These are phyloP conservation scores for Molothrus ater DNA, from an alignment of 2,797 vertebrate species.

Conservation along the genomic window DNA sequence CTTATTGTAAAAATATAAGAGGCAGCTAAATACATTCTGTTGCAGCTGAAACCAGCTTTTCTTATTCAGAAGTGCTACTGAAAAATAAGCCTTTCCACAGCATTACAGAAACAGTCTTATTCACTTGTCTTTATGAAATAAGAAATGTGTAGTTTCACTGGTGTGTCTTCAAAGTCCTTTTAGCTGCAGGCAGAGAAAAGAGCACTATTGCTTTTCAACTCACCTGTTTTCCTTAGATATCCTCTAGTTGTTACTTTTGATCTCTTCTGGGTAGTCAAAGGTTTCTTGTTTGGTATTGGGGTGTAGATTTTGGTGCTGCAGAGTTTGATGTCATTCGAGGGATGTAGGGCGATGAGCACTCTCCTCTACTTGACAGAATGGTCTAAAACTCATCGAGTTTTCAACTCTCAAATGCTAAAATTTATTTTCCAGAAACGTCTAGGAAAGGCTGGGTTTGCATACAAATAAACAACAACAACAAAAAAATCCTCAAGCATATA, in stretches of 20 bases:
- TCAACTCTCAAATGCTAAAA: neutral
- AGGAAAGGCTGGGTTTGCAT: neutral
- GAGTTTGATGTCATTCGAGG: neutral
- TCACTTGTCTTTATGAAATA: neutral
- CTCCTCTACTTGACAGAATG: neutral
- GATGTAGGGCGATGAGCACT: neutral
- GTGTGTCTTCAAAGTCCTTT: neutral
- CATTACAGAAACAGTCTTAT: neutral
- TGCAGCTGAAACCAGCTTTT: neutral
- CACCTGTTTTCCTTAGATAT: neutral
- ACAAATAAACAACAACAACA: neutral
- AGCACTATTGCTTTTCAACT: neutral
- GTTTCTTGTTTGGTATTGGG: neutral
- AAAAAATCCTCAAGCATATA: neutral
- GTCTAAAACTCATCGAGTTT: neutral
- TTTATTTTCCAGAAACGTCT: neutral
- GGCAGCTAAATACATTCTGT: neutral
- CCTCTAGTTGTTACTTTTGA: neutral
- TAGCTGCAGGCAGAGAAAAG: neutral
- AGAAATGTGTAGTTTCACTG: neutral
- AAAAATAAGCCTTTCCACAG: neutral
- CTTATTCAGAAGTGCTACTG: neutral
- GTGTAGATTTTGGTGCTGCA: neutral
- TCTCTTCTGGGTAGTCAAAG: neutral
- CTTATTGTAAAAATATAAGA: neutral